These are phyloP conservation scores for Boulengeromyrus knoepffleri DNA, from an alignment of 2,113 vertebrate species.

Conservation along the genomic window DNA sequence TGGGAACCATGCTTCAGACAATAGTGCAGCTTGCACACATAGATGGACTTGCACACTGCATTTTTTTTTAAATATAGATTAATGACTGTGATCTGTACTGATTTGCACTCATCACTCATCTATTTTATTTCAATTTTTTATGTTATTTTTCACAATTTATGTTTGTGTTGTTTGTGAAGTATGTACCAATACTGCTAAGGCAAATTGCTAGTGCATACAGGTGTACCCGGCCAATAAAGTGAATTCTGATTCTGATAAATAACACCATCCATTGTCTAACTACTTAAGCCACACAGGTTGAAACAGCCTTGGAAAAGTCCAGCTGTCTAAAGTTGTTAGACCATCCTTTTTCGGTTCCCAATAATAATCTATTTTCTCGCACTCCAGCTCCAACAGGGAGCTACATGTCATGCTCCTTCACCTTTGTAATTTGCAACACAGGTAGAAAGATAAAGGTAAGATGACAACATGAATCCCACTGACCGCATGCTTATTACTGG, in stretches of 20 bases:
- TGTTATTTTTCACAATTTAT: background rate
- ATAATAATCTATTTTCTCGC: background rate
- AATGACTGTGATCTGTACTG: background rate
- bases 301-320: background rate
- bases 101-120: background rate
- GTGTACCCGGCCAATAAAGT: background rate
- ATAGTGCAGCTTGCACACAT: background rate
- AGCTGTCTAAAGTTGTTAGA: background rate
- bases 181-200: background rate
- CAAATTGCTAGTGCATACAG: background rate
- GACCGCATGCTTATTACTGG: background rate
- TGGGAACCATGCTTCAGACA: background rate
- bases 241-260: background rate
- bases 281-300: background rate
- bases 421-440: background rate
- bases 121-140: background rate
- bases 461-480: background rate
- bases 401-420: background rate
- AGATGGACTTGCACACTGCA: background rate
- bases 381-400: background rate
- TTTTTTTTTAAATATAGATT: background rate
- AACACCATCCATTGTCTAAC: background rate
- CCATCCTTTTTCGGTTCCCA: background rate
- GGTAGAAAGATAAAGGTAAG: background rate
- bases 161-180: background rate